phyloP scores from a whole-genome alignment of 2,113 vertebrate species.

The Hypocryptadius cinnamomeus region DNA sequence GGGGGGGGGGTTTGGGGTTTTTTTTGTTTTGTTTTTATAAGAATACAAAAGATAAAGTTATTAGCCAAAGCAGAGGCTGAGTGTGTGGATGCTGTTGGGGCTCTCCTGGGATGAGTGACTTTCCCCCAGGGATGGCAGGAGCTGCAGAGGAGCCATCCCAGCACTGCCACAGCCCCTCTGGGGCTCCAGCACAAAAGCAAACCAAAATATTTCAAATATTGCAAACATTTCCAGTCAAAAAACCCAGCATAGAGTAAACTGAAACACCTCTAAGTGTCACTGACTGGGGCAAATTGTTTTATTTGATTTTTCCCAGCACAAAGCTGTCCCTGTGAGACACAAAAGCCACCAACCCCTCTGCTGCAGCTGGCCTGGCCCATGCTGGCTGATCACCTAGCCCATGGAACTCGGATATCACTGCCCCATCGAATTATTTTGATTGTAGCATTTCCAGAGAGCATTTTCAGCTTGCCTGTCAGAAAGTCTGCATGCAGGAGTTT shows the following conservation, averaged over 20 bases:
- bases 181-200: not conserved
- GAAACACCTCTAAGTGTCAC: not conserved
- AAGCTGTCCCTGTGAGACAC: not conserved
- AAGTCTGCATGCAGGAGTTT: not conserved
- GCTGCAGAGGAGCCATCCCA: not conserved
- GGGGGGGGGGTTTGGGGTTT: too few species aligned
- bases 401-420: not conserved
- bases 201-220: not conserved
- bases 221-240: not conserved
- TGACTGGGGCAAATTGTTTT: accelerated
- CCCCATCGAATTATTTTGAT: not conserved
- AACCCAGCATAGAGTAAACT: not conserved
- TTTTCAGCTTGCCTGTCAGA: not conserved
- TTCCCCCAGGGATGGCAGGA: not conserved
- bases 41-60: not conserved
- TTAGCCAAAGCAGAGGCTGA: too few species aligned
- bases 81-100: not conserved
- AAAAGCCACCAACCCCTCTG: not conserved
- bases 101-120: not conserved
- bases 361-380: not conserved
- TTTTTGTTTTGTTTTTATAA: too few species aligned
- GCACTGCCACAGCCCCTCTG: not conserved
- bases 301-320: not conserved
- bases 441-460: not conserved
- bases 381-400: not conserved